Evolutionary conservation across 30 jellyfish, hydroid and myxozoan species (phyloP).

Genomic region (Aurelia sp.): DNA sequence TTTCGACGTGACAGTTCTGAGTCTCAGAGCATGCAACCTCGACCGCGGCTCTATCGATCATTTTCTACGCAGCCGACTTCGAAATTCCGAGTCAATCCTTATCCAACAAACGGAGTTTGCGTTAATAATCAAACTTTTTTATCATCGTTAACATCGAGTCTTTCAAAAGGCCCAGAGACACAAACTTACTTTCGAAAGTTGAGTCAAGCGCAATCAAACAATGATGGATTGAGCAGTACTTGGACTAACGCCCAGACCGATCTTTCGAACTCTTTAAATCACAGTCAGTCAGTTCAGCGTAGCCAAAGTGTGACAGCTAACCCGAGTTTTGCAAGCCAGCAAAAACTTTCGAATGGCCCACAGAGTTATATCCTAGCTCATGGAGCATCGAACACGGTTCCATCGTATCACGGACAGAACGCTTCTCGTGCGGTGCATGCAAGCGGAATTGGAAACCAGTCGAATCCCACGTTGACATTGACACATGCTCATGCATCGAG

Average conservation of each 20-base stretch:
- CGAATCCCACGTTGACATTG: slow-evolving; percentile 11
- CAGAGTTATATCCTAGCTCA: slow-evolving; percentile 6
- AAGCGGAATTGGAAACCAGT: slow-evolving; percentile 3
- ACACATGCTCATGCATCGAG: slow-evolving; percentile 6
- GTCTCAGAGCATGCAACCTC: slow-evolving; percentile 16
- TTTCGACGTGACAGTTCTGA: slow-evolving; percentile 55
- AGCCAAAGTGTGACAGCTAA: slow-evolving; percentile 11
- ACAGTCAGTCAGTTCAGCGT: slow-evolving; percentile 30
- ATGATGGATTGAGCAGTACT: slow-evolving; percentile 27
- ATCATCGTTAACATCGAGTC: slow-evolving; percentile 81
- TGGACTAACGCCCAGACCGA: slow-evolving; percentile 53
- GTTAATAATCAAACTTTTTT: slow-evolving; percentile 80
- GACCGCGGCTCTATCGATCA: slow-evolving; percentile 77
- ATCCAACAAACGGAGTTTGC: slow-evolving; percentile 82
- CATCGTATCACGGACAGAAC: slow-evolving; percentile 43
- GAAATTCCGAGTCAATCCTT: slow-evolving; percentile 91
- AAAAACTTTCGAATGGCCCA: slow-evolving; percentile 14
- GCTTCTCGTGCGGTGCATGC: not conserved
- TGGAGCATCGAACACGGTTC: not conserved
- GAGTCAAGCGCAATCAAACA: not conserved
- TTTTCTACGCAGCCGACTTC: slow-evolving; percentile 93
- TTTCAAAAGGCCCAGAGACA: slow-evolving; percentile 68
- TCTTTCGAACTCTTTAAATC: slow-evolving; percentile 25
- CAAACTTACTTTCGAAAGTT: slow-evolving; percentile 56
- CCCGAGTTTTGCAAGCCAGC: slow-evolving; percentile 1